phyloP scores from a whole-genome alignment of 2,888 invertebrate genomes.

The Cristatella mucedo region DNA sequence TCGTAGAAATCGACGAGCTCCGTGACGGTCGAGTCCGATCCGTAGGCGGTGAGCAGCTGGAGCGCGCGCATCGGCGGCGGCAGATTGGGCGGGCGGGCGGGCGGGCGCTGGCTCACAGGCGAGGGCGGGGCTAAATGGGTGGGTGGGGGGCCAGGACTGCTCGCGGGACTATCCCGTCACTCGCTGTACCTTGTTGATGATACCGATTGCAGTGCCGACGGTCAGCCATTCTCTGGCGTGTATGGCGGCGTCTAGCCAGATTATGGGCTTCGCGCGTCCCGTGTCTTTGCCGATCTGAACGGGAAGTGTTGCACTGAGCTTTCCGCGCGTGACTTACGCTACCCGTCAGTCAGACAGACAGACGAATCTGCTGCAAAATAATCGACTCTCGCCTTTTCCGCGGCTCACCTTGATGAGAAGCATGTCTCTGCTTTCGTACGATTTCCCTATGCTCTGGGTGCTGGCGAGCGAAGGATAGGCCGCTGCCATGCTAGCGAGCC shows the following conservation, averaged over 20 bases:
- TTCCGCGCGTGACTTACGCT: too few species aligned
- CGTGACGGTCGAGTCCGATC: slow-evolving; percentile 16
- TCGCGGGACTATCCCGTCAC: too few species aligned
- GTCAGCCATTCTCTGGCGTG: slow-evolving; percentile 9
- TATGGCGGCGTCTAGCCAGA: slow-evolving; percentile 10
- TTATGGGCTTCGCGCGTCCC: slow-evolving; percentile 8
- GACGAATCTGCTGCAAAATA: too few species aligned
- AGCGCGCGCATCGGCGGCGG: too few species aligned
- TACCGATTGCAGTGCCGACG: slow-evolving; percentile 9
- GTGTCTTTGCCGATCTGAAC: not conserved
- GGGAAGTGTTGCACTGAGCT: too few species aligned
- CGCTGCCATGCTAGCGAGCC: slow-evolving; percentile 8
- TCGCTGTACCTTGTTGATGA: slow-evolving; percentile 11
- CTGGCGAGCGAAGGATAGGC: slow-evolving; percentile 5
- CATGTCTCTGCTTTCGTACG: slow-evolving; percentile 9
- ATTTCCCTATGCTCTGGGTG: slow-evolving; percentile 5
- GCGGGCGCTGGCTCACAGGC: too few species aligned
- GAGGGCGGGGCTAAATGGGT: too few species aligned
- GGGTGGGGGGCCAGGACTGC: too few species aligned
- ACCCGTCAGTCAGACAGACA: too few species aligned
- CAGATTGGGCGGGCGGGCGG: too few species aligned
- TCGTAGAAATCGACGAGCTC: slow-evolving; percentile 47
- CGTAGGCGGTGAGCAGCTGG: slow-evolving; percentile 11
- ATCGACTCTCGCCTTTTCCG: too few species aligned
- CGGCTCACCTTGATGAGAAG: slow-evolving; percentile 11